Conservation (phyloP, 1,140 invertebrate species). For the Drosophila takahashii region DNA sequence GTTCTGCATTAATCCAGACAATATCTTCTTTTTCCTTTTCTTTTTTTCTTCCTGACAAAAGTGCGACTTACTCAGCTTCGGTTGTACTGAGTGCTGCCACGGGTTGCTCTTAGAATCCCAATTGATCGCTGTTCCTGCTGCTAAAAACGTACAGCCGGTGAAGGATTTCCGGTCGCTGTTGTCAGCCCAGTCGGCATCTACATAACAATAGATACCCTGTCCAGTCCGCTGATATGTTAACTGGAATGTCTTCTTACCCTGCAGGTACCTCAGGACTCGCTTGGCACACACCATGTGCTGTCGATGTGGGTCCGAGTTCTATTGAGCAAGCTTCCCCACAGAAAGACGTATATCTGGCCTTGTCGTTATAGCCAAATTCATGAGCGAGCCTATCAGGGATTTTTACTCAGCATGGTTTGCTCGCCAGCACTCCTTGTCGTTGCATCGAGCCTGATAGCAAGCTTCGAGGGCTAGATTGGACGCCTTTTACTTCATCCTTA, state of each 20-base stretch:
- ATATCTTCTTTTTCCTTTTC: too few relatives aligned
- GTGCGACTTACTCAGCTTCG: not conserved
- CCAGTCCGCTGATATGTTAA: too few relatives aligned
- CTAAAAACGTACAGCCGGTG: constrained; percentile 7
- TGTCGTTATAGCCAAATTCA: too few relatives aligned
- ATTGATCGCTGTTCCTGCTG: not conserved
- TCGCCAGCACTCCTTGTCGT: not conserved
- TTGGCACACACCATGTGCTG: not conserved
- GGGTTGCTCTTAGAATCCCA: not conserved
- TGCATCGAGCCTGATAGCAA: not conserved
- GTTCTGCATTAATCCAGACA: not conserved
- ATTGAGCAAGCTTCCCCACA: too few relatives aligned
- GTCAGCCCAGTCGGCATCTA: constrained; percentile 8
- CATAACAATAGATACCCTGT: not conserved
- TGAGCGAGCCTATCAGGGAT: not conserved
- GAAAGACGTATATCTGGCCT: too few relatives aligned
- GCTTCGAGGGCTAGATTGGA: too few relatives aligned
- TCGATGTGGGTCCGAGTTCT: not conserved
- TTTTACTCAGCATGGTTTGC: not conserved
- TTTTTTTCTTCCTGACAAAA: too few relatives aligned
- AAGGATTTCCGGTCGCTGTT: constrained; percentile 11
- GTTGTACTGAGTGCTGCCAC: constrained; percentile 2
- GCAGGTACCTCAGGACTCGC: not conserved
- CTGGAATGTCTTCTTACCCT: not conserved
- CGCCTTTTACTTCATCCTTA: not conserved